Percentiles rank a stretch among this genome's conserved stretches.
phyloP scores from a whole-genome alignment of 2,888 invertebrate genomes.

The Acanthosepion pharaonis region DNA sequence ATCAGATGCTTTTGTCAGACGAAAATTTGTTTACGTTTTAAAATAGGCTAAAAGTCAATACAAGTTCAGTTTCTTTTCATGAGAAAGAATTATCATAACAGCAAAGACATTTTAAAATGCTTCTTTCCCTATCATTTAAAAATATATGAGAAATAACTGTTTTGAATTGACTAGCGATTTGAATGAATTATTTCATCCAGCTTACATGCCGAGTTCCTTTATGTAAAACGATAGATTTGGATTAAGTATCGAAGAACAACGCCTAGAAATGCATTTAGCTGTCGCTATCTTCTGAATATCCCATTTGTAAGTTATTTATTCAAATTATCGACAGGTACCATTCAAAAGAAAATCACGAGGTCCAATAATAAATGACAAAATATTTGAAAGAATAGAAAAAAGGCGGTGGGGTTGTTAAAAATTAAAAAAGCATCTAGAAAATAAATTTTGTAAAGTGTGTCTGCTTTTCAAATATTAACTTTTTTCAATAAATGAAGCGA shows the following conservation, averaged over 20 bases:
- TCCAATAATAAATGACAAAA: not conserved
- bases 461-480: not conserved
- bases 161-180: not conserved
- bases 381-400: not conserved
- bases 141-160: too few relatives aligned
- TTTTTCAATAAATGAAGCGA: not conserved
- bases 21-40: too few relatives aligned
- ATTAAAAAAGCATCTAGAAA: not conserved
- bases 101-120: not conserved
- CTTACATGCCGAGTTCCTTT: not conserved
- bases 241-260: not conserved
- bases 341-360: not conserved
- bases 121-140: not conserved
- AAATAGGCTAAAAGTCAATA: too few relatives aligned
- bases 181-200: not conserved
- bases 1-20: too few relatives aligned
- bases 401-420: not conserved
- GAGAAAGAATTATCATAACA: not conserved
- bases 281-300: not conserved
- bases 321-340: not conserved
- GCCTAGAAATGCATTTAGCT: not conserved
- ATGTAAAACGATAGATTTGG: not conserved
- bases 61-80: not conserved
- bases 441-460: not conserved
- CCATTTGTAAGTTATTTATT: not conserved